These are phyloP conservation scores for Neoseiulus cucumeris DNA, from an alignment of 1,140 invertebrate species.

Conservation along the genomic window DNA sequence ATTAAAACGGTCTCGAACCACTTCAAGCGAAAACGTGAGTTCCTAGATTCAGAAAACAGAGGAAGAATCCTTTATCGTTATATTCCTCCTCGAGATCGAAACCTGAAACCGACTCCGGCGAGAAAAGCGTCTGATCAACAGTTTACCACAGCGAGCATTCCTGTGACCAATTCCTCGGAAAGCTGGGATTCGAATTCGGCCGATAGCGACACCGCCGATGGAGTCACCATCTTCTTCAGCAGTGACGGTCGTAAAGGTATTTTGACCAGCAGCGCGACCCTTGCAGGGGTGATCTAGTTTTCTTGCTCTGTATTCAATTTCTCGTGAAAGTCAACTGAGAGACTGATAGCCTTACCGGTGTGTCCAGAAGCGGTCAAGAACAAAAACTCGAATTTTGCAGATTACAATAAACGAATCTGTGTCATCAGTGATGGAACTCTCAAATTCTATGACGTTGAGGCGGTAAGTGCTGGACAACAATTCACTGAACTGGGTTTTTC, in stretches of 20 bases:
- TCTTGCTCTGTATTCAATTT: no score
- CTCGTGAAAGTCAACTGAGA: no score
- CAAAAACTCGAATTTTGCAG: not conserved
- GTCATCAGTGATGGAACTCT: not conserved
- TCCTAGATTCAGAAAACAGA: no score
- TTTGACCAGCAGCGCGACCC: no score
- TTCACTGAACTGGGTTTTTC: no score
- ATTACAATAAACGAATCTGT: not conserved
- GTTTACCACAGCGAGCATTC: not conserved
- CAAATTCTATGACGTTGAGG: not conserved
- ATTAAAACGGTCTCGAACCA: no score
- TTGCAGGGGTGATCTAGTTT: no score
- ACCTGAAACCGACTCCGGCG: no score
- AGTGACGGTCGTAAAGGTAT: not conserved
- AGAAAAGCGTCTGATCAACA: no score
- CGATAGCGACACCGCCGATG: not conserved
- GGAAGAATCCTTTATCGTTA: no score
- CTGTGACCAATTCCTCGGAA: not conserved
- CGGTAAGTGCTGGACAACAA: not conserved
- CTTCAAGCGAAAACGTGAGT: no score
- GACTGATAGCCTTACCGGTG: not conserved
- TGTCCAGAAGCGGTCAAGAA: not conserved
- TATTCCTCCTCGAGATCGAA: no score
- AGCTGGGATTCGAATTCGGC: constrained; percentile 10
- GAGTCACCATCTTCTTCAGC: not conserved